These are phyloP conservation scores for Oxytorus armatus DNA, from an alignment of 2,888 invertebrate genomes.

Conservation along the genomic window DNA sequence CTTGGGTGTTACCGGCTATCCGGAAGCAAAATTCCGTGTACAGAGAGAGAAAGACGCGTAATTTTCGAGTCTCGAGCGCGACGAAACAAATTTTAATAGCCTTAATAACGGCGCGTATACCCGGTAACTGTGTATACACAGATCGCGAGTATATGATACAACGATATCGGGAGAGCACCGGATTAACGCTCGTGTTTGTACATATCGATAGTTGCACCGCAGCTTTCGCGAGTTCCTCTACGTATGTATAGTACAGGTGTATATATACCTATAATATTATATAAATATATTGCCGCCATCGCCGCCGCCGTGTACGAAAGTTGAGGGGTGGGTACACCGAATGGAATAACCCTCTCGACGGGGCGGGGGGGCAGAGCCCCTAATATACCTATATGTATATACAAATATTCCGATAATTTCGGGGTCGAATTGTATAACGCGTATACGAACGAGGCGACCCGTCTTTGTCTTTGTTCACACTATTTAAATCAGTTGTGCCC, in stretches of 20 bases:
- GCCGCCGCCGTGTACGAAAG: too few relatives aligned
- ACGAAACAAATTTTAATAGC: constrained; percentile 67
- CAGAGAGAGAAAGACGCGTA: constrained; percentile 55
- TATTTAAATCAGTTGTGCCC: constrained; percentile 41
- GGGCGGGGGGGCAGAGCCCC: too few relatives aligned
- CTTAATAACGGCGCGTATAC: constrained; percentile 40
- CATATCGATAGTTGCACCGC: constrained; percentile 29
- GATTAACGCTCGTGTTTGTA: constrained; percentile 45
- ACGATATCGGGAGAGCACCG: constrained; percentile 17
- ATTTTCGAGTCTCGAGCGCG: constrained; percentile 71
- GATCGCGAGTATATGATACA: constrained; percentile 34
- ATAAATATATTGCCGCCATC: too few relatives aligned
- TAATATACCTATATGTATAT: constrained; percentile 22
- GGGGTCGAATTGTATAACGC: constrained; percentile 50
- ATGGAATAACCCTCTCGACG: too few relatives aligned
- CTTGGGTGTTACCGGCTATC: constrained; percentile 14
- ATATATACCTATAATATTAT: too few relatives aligned
- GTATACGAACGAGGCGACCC: too few relatives aligned
- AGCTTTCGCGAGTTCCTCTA: constrained; percentile 2
- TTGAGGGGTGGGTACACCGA: too few relatives aligned
- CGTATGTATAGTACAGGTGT: background rate
- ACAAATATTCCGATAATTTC: constrained; percentile 51
- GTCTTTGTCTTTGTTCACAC: constrained; percentile 21
- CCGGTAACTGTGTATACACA: background rate
- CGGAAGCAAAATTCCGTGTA: constrained; percentile 58